A percentile compares a stretch with the other conserved stretches of the same genome.
Conservation (phyloP, 2,797 vertebrate genomes). For the Buceros bicornis region DNA sequence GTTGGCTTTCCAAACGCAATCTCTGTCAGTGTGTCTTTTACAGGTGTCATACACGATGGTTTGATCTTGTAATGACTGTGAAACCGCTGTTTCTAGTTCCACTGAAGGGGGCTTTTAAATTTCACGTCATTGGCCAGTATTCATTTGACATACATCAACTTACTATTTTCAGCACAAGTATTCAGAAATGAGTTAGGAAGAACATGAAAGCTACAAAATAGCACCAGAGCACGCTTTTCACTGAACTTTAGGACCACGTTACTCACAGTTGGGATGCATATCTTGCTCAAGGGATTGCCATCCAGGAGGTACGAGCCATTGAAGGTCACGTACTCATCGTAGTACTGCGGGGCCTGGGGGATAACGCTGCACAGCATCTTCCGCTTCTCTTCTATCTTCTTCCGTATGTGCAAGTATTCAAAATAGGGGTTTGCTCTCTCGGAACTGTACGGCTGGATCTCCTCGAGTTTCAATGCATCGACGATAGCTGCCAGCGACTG, state of each 20-base stretch:
- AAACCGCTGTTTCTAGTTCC: not conserved
- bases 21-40: not conserved
- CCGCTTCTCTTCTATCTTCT: constrained; percentile 97
- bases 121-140: not conserved
- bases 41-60: not conserved
- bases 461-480: constrained; percentile 96
- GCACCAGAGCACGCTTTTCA: not conserved
- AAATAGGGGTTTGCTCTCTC: constrained; percentile 98
- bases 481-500: constrained; percentile 95
- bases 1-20: not conserved
- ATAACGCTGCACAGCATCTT: constrained; percentile 96
- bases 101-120: not conserved
- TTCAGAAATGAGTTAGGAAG: not conserved
- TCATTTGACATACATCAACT: not conserved
- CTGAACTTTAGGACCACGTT: not conserved
- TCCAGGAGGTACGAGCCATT: constrained; percentile 98
- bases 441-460: constrained; percentile 97
- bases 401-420: constrained; percentile 97
- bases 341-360: constrained; percentile 98
- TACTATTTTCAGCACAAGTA: not conserved
- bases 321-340: constrained; percentile 98
- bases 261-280: constrained; percentile 98
- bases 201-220: not conserved
- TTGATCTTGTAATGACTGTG: not conserved
- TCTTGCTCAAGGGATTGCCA: constrained; percentile 98